Conservation (phyloP, 2,888 invertebrate species). For the Amitus sp. region DNA sequence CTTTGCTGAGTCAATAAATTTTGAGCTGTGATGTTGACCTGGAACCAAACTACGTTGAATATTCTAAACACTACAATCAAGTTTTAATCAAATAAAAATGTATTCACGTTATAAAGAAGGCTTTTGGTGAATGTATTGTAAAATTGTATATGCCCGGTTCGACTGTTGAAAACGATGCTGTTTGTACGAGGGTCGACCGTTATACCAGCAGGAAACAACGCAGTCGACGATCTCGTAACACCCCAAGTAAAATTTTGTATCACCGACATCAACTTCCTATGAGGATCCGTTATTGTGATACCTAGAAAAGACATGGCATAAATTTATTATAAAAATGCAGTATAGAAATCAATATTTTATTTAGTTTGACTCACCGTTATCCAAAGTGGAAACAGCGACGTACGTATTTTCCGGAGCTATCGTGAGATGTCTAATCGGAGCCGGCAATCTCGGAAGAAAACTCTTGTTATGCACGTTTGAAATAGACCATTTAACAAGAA, state of each 20-base stretch:
- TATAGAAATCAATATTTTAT: neutral
- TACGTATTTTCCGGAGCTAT: constrained; percentile 73
- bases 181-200: constrained; percentile 73
- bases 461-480: constrained; percentile 67
- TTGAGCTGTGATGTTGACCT: constrained; percentile 78
- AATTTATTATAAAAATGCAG: no score
- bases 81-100: constrained; percentile 10
- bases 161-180: constrained; percentile 77
- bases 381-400: constrained; percentile 74
- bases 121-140: constrained; percentile 73
- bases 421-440: constrained; percentile 73
- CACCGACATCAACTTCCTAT: constrained; percentile 68
- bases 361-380: constrained; percentile 69
- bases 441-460: constrained; percentile 78
- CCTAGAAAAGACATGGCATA: constrained; percentile 46
- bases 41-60: constrained; percentile 7
- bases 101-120: constrained; percentile 76
- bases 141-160: constrained; percentile 80
- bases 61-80: no score
- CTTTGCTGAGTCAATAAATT: constrained; percentile 77
- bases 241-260: constrained; percentile 77
- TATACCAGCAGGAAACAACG: constrained; percentile 70
- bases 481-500: constrained; percentile 80
- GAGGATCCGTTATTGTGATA: constrained; percentile 69
- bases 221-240: constrained; percentile 63